Evolutionary conservation across 53 echinoderm and acorn worm genomes (phyloP), one percentile per base, ranked within the genome.

Genomic region (Echinometra lucunter): DNA sequence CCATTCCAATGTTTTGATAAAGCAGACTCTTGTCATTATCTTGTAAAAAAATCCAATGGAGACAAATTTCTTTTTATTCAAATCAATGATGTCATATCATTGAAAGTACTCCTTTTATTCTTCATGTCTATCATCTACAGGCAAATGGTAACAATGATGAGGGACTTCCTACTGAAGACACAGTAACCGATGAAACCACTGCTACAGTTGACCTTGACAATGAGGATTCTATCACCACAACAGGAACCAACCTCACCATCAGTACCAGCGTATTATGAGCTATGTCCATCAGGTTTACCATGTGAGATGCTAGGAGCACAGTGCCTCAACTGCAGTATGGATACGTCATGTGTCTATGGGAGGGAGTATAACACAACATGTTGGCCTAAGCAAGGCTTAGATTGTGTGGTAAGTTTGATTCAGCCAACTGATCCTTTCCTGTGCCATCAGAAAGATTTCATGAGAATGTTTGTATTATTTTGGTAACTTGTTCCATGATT

Each of bases 311-410:
- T 98, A 37, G 95, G 95, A 95, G 98, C 70, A 21, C 95, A 97
- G 37, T 99, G 99, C 66, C 66, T 99, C 37, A 93, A 99, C 45
- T 99, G 97, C 94, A 69, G 95, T 44, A 89, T 98, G 49, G 94
- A 95, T 37, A 49, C 70, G 12, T 95, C 95, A 5, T 99, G 99
- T 80, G 90, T 96, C 19, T 99, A 99, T 90, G 99, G 99, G 27
- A 95, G 89, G 88, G 94, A 95, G 17, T 97, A 97, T 58, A 99
- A 97, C 56, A 95, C 96, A 35, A 99, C 96, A 10, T 99, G 99
- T 87, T 88, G 23, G 28, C 96, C 96, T 45, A 98, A 96, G 53
- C 37, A 94, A 44, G 98, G 95, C 25, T 47, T 97, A 17, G 95
- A 97, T 58, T 97, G 97, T 88, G 95, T 95, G 21, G 98, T 98